A percentile compares a stretch with the other conserved stretches of the same genome.
These are phyloP conservation scores for Virgularia gustaviana DNA, from an alignment of 92 coral and sea anemone genomes.

Conservation along the genomic window DNA sequence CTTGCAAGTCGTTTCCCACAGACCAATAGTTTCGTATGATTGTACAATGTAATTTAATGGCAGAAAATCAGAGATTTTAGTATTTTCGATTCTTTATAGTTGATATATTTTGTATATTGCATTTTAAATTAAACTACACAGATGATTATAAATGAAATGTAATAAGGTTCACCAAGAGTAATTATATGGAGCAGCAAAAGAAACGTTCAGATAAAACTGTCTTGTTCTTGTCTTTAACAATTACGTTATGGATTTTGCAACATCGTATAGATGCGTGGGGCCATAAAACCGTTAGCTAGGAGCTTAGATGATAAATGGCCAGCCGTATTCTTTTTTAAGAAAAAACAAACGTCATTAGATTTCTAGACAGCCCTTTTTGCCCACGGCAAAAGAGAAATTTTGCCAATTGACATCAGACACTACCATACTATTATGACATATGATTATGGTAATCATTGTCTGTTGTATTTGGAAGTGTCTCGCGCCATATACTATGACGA, in stretches of 20 bases:
- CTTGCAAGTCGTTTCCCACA: conserved; percentile 13
- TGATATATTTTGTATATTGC: conserved; percentile 42
- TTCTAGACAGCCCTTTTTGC: no score
- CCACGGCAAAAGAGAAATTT: no score
- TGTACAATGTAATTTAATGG: conserved; percentile 32
- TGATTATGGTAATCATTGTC: no score
- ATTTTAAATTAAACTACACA: conserved; percentile 38
- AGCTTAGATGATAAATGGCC: no score
- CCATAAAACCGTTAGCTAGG: no score
- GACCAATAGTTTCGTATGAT: conserved; percentile 11
- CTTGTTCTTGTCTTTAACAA: neutral
- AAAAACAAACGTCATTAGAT: no score
- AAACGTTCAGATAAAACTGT: neutral
- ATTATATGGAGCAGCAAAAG: conserved; percentile 20
- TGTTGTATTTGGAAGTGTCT: no score
- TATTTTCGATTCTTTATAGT: conserved; percentile 29
- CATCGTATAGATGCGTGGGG: no score
- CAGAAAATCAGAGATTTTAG: conserved; percentile 20
- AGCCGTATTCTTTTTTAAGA: no score
- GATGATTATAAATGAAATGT: conserved; percentile 33
- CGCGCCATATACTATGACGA: no score
- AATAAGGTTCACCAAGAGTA: neutral
- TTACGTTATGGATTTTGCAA: neutral
- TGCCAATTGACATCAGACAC: no score
- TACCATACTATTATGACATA: no score